Evolutionary conservation across 2,888 invertebrate species (phyloP), one percentile per base, ranked within the genome.

Genomic region (Helicoverpa assulta): DNA sequence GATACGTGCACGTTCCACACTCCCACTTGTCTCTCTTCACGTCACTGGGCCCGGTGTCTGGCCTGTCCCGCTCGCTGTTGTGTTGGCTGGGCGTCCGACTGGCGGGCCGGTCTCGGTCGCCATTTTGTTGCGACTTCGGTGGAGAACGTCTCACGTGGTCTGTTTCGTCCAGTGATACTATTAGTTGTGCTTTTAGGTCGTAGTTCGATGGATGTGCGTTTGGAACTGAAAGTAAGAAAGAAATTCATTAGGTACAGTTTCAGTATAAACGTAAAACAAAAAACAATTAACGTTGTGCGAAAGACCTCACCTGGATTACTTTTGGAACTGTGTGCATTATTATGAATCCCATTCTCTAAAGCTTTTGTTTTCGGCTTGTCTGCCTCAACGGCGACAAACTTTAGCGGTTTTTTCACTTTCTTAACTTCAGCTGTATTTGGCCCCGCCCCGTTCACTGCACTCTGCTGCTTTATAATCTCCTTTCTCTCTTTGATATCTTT

Each of bases 1-100:
- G 88, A 88, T 96, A 98, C 0, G 98, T 98, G 90, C 98, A 98
- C 0, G 96, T 96, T 0, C 94, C 94, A 87, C 98, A 98, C 74
- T 97, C 96, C 98, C 98, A 98, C 73, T 94, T 95, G 55, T 88
- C 89, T 47, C 68, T 73, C 52, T 76, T 88, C 43, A 68, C 50
- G 29, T 85, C 88, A 6, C 53, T 78, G 6, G 71, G 70, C 16
- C 67, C 70, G 0, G 73, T 67, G 43, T 80, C 76, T 16, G 68
- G 55, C 64, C 80, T 83, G 58, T 86, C 82, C 52, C 70, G 78
- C 57, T 70, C 86, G 68, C 57, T 83, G 68, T 73, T 66, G 50
- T 76, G 78, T 37, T 73, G 76, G 55, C 73, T 73, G 14, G 69
- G 70, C 56, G 83, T 78, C 67, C 76, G 85, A 70, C 88, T 89